Base-by-base conservation (phyloP, 2,888 invertebrate genomes). In the Ophion ventricosus region DNA sequence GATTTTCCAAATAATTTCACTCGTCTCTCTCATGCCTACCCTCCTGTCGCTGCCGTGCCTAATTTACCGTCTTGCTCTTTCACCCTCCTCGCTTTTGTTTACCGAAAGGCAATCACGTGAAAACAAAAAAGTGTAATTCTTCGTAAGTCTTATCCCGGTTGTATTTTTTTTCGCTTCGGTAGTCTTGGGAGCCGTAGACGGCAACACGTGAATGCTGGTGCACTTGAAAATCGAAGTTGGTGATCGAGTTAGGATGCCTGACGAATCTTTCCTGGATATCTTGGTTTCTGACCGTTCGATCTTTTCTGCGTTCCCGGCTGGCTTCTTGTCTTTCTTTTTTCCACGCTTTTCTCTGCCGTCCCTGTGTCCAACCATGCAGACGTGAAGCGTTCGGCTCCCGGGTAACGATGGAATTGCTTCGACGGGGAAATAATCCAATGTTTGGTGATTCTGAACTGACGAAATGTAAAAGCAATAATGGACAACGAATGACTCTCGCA, bases 1-100 rank as follows among this genome's bases (percentile, higher is more conserved):
- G 66, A 84, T 90, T 90, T 91, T 90, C 90, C 91, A 87, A 91
- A 91, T 92, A 92, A 92, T 92, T 91, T 90, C 89, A 90, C 91
- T 82, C 86, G 79, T 84, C 83, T 74, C 83, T 74, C 81, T 81
- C 79, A 67, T 66, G n/a, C 61, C 29, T 17, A 17, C 43, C 40
- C 57, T 73, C 25, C 26, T 54, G 70, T 72, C 85, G 57, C 72
- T 73, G 82, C 82, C 66, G 57, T 72, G 64, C 74, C 59, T 54
- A 79, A 57, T 80, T 77, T 73, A 63, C 74, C 61, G 66, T 70
- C 56, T 40, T 56, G 26, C 23, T 54, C 49, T 29, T 67, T 67
- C 40, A 26, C 73, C 43, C 82, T 40, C 14, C 63, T 35, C 23
- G 49, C 87, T 88, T 90, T 89, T 89, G 90, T 90, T 90, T 89